These are phyloP conservation scores for Ethmia dodecea DNA, from an alignment of 2,888 invertebrate genomes.

Conservation along the genomic window DNA sequence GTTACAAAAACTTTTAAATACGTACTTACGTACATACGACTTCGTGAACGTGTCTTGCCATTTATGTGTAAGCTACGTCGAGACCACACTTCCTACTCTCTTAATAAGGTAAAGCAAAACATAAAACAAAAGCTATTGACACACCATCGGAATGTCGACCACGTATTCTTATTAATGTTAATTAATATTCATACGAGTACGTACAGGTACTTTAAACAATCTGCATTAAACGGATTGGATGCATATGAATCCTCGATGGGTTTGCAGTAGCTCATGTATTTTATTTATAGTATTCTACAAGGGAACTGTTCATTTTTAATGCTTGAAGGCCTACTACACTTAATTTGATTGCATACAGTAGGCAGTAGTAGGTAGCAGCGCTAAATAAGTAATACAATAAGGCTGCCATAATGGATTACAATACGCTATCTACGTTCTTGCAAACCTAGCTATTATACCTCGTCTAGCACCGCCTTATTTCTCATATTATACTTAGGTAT, in stretches of 20 bases:
- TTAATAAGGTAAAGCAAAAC: conserved; percentile 32
- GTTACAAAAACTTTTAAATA: background rate
- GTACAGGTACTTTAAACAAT: conserved; percentile 44
- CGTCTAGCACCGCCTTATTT: no score
- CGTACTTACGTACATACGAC: no score
- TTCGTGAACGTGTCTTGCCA: conserved; percentile 1
- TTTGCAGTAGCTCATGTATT: conserved; percentile 53
- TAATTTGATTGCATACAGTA: conserved; percentile 5
- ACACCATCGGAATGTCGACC: conserved; percentile 34
- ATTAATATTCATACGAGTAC: conserved; percentile 64
- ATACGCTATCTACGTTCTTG: no score
- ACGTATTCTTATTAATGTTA: conserved; percentile 27
- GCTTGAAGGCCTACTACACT: conserved; percentile 15
- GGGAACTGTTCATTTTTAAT: conserved; percentile 49
- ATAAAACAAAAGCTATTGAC: conserved; percentile 46
- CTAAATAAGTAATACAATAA: no score
- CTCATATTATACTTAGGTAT: no score
- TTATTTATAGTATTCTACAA: conserved; percentile 41
- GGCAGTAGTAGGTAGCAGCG: no score
- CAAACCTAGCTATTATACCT: no score
- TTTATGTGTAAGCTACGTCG: no score
- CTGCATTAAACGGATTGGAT: conserved; percentile 52
- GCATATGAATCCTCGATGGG: conserved; percentile 54
- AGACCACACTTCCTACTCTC: conserved; percentile 38
- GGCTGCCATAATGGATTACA: conserved; percentile 9